A percentile compares a stretch with the other conserved stretches of the same genome.
Evolutionary conservation across 2,797 vertebrate genomes (phyloP).

Genomic region (Crocodylus rhombifer): DNA sequence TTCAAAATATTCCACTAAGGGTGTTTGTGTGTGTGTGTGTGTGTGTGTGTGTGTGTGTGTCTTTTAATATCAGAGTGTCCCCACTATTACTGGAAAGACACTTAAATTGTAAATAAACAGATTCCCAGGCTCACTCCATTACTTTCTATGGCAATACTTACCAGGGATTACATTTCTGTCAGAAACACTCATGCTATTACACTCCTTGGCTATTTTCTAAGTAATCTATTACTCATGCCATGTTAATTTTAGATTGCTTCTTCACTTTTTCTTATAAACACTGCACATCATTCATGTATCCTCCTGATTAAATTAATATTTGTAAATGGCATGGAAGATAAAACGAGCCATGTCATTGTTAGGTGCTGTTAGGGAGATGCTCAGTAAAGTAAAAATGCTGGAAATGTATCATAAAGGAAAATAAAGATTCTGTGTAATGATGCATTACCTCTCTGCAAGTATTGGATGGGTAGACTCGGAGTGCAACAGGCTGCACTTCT

Average conservation of each 20-base stretch:
- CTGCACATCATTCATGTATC: background rate
- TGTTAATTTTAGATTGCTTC: constrained; percentile 49
- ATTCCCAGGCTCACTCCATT: constrained; percentile 38
- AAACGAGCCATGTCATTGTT: constrained; percentile 25
- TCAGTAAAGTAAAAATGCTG: background rate
- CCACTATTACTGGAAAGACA: constrained; percentile 65
- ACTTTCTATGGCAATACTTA: constrained; percentile 46
- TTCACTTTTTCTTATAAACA: constrained; percentile 47
- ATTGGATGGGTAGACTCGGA: background rate
- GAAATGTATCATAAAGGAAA: background rate
- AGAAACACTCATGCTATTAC: constrained; percentile 1
- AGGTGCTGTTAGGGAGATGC: background rate
- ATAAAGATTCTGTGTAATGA: background rate
- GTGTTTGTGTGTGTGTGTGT: constrained; percentile 45
- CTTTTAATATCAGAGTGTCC: constrained; percentile 25
- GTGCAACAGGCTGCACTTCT: background rate
- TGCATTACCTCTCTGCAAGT: background rate
- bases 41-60: constrained; percentile 1
- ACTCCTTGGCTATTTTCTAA: background rate
- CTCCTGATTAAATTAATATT: constrained; percentile 25
- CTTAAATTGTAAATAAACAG: constrained; percentile 36
- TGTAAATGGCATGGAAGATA: constrained; percentile 15
- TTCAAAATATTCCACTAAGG: constrained; percentile 27
- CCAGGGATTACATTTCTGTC: constrained; percentile 16
- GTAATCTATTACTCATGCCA: constrained; percentile 45